Percentiles rank a stretch among this genome's conserved stretches.
phyloP scores from a whole-genome alignment of 2,797 vertebrate species.

The Typhlichthys eigenmanni region DNA sequence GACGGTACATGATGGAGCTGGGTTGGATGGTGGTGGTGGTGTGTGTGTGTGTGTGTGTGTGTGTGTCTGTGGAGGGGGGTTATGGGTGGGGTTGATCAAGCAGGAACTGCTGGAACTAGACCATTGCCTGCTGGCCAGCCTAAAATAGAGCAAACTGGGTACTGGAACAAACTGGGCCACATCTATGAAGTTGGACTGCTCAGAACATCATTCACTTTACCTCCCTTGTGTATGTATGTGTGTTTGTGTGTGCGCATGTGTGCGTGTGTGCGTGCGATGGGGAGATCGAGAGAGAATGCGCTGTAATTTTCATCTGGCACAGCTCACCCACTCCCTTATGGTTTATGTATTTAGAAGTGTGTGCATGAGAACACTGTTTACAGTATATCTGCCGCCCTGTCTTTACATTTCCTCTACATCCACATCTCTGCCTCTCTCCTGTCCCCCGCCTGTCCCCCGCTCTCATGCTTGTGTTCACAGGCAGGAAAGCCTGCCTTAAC shows the following conservation, averaged over 20 bases:
- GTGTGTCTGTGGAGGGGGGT: constrained; percentile 7
- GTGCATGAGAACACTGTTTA: neutral
- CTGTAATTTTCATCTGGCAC: constrained; percentile 14
- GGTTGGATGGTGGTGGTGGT: constrained; percentile 43
- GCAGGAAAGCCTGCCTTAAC: constrained; percentile 41
- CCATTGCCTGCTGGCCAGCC: constrained; percentile 33
- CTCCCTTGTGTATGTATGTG: neutral
- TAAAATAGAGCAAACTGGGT: constrained; percentile 55
- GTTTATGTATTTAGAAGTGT: constrained; percentile 12
- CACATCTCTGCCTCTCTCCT: neutral
- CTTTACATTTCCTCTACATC: neutral
- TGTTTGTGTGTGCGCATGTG: neutral
- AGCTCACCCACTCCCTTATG: neutral
- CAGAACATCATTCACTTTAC: neutral
- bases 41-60: constrained; percentile 42
- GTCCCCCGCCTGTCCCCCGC: neutral
- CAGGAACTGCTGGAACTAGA: constrained; percentile 42
- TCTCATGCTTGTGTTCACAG: constrained; percentile 1
- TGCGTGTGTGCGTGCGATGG: neutral
- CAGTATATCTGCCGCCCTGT: no score
- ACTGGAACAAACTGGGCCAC: constrained; percentile 38
- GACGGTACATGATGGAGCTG: constrained; percentile 40
- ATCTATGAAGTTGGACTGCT: constrained; percentile 24
- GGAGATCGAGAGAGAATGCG: neutral
- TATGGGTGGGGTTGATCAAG: neutral